These are phyloP conservation scores for Hippocampus mohnikei DNA, from an alignment of 2,113 vertebrate genomes.

Conservation along the genomic window DNA sequence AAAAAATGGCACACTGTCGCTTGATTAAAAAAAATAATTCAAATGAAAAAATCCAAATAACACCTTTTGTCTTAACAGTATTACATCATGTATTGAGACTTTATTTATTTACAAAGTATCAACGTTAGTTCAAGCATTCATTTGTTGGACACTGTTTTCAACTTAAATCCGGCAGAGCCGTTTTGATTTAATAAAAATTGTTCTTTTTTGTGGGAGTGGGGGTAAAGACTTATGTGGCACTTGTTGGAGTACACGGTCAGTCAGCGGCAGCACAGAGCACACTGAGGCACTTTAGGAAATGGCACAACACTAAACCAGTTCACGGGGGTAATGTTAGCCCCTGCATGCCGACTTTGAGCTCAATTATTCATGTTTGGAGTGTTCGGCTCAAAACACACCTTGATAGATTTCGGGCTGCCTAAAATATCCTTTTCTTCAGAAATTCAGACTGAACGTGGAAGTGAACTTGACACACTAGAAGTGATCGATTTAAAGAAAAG, in stretches of 20 bases:
- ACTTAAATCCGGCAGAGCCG: neutral
- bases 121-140: neutral
- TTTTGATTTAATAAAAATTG: no score
- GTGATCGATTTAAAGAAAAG: neutral
- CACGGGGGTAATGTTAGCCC: slow-evolving; percentile 57
- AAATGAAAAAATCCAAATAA: neutral
- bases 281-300: slow-evolving; percentile 72
- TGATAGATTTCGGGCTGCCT: slow-evolving; percentile 23
- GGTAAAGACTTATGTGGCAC: neutral
- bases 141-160: neutral
- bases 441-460: neutral
- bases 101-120: neutral
- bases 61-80: neutral
- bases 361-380: slow-evolving; percentile 55
- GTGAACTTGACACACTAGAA: neutral
- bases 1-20: neutral
- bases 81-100: neutral
- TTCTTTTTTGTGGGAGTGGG: neutral
- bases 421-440: neutral
- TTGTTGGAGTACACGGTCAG: slow-evolving; percentile 2
- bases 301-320: slow-evolving; percentile 73
- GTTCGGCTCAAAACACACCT: slow-evolving; percentile 41
- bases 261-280: slow-evolving; percentile 27
- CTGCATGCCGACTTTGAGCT: slow-evolving; percentile 60
- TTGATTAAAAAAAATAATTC: neutral